phyloP scores from a whole-genome alignment of 2,113 vertebrate species.

The Tachuris rubrigastra region DNA sequence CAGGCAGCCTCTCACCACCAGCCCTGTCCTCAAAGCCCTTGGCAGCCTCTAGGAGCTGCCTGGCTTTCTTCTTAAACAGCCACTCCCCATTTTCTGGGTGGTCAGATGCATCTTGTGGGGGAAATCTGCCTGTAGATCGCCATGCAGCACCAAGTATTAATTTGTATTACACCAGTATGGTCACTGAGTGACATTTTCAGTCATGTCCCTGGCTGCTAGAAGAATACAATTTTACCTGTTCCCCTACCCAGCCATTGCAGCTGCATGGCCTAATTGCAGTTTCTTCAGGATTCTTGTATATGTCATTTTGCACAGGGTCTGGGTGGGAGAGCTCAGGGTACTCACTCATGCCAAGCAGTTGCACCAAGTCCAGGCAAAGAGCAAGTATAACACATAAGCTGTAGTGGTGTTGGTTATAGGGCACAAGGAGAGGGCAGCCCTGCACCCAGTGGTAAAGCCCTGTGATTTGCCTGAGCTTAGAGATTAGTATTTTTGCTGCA shows the following conservation, averaged over 20 bases:
- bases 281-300: neutral
- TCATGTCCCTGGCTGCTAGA: neutral
- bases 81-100: neutral
- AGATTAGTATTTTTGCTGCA: neutral
- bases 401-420: fast-evolving
- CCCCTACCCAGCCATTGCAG: neutral
- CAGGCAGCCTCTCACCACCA: neutral
- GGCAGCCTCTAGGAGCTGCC: neutral
- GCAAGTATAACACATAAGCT: neutral
- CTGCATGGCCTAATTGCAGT: neutral
- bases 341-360: fast-evolving
- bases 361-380: fast-evolving
- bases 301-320: fast-evolving
- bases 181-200: neutral
- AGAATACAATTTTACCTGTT: neutral
- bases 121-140: neutral
- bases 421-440: neutral
- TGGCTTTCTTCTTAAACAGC: neutral
- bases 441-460: neutral
- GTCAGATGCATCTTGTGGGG: neutral
- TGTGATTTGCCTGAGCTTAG: neutral
- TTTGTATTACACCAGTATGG: fast-evolving
- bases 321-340: neutral
- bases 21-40: neutral
- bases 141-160: fast-evolving